phyloP scores from a whole-genome alignment of 1,140 invertebrate genomes.

The Tribolium castaneum region DNA sequence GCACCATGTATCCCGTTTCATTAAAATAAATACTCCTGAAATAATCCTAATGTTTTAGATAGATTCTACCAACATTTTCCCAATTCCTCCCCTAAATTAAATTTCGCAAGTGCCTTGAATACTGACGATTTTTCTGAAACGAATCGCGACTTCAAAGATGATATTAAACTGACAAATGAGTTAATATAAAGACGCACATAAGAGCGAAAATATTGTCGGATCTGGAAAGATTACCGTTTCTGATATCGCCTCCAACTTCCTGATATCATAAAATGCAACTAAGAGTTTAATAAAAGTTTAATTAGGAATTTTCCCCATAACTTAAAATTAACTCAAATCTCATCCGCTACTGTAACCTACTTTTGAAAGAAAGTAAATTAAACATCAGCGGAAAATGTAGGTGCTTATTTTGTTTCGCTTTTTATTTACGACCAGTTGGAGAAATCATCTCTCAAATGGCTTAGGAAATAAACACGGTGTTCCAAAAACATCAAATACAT shows the following conservation, averaged over 20 bases:
- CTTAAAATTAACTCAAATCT: conserved; percentile 52
- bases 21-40: too few relatives aligned
- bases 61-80: neutral
- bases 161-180: conserved; percentile 56
- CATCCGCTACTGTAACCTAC: conserved; percentile 35
- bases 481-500: too few relatives aligned
- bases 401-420: neutral
- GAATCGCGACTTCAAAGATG: conserved; percentile 41
- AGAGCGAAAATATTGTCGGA: conserved; percentile 48
- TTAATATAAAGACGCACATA: conserved; percentile 50
- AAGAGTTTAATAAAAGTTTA: conserved; percentile 62
- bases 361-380: conserved; percentile 10
- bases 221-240: conserved; percentile 58
- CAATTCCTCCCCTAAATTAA: neutral
- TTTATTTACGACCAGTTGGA: neutral
- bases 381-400: neutral
- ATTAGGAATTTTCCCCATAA: conserved; percentile 60
- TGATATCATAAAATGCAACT: conserved; percentile 59
- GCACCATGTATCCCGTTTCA: too few relatives aligned
- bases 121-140: conserved; percentile 8
- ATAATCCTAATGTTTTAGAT: neutral
- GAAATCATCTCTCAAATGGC: too few relatives aligned
- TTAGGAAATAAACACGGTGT: too few relatives aligned
- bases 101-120: neutral
- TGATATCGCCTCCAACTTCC: conserved; percentile 53